Conservation (phyloP, 2,113 vertebrate species). For the Passer domesticus region DNA sequence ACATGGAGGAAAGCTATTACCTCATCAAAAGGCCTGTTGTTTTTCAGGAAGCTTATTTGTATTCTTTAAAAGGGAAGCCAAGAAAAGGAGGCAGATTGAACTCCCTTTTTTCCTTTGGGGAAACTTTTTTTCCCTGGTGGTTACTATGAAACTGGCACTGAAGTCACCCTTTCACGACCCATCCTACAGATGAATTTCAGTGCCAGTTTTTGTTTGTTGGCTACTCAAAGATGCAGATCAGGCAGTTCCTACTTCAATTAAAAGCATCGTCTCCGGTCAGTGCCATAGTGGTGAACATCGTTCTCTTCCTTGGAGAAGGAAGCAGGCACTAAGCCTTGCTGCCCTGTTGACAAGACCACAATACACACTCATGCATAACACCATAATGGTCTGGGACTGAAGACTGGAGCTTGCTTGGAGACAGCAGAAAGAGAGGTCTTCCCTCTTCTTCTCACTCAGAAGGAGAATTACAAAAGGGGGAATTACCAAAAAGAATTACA, state of each 20-base stretch:
- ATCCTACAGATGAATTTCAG: not conserved
- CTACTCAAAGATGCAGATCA: not conserved
- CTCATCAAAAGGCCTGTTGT: not conserved
- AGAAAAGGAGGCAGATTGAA: not conserved
- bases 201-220: not conserved
- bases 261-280: not conserved
- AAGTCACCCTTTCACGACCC: not conserved
- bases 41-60: conserved; percentile 21
- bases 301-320: not conserved
- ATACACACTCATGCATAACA: fast-evolving
- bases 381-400: not conserved
- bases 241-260: not conserved
- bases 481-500: not conserved
- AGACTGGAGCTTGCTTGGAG: not conserved
- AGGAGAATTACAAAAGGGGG: not conserved
- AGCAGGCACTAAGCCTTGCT: not conserved
- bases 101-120: not conserved
- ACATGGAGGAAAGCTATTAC: not conserved
- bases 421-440: not conserved
- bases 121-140: not conserved
- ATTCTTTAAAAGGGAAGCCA: conserved; percentile 31
- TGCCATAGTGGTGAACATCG: fast-evolving
- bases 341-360: not conserved
- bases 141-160: not conserved
- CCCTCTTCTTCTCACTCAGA: not conserved